Evolutionary conservation across 2,113 vertebrate genomes (phyloP), one percentile per base, ranked within the genome.

Genomic region (Pygathrix nemaeus): DNA sequence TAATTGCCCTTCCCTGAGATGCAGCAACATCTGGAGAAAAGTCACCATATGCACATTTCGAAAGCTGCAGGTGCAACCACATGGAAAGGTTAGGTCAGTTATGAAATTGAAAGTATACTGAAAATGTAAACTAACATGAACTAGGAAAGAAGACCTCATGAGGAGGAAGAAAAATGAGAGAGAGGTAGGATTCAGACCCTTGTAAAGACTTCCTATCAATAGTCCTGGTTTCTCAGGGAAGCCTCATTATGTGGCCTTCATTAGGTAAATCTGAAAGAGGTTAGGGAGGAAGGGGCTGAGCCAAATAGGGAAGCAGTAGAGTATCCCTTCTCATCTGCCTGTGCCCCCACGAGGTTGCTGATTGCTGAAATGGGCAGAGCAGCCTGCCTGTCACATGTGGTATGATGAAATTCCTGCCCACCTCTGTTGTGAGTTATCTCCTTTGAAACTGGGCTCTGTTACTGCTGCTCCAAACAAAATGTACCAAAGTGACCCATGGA

Each of bases 51-150:
- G 8, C 20, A n/a, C 3, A 3, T 23, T 50, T 66, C 59, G 40
- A 76, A 91, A 93, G 50, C 50, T 91, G 7, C 38, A 43, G 21
- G 25, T 89, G 70, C 70, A 66, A 73, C 18, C 17, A 89, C 20
- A 8, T 25, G 68, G 35, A 25, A 82, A 90, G n/a, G 21, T 23
- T 52, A 83, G 14, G 8, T 32, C 38, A 52, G 2, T 87, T n/a
- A 20, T 59, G 35, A 35, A 52, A 68, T 14, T 55, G 8, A 35
- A 92, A 11, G 27, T 10, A 8, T 0, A 0, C 23, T 78, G 3
- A 32, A 40, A 81, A n/a, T 45, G n/a, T 38, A 43, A 27, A 38
- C 48, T 48, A 40, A 73, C 21, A 32, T 6, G 27, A 61, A 43
- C 27, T 12, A 66, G n/a, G 23, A 13, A 1, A 61, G 40, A 87